A percentile compares a stretch with the other conserved stretches of the same genome.
Conservation (phyloP, 2,797 vertebrate genomes). For the Perodicticus potto region DNA sequence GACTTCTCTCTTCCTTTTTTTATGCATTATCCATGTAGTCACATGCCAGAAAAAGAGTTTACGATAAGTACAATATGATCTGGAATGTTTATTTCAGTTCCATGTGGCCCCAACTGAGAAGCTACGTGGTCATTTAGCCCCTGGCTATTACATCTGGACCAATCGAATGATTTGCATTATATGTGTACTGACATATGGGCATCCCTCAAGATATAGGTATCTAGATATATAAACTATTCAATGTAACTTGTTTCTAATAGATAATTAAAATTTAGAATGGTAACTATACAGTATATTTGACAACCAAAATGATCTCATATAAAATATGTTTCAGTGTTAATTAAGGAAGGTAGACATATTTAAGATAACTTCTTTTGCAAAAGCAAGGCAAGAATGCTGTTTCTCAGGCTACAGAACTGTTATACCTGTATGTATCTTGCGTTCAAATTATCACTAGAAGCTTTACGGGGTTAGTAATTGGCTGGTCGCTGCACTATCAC, state of each 20-base stretch:
- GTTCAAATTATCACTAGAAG: conserved; percentile 82
- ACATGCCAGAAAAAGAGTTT: neutral
- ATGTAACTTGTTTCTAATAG: neutral
- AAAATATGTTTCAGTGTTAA: neutral
- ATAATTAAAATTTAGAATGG: conserved; percentile 1
- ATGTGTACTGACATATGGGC: conserved; percentile 29
- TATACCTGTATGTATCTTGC: conserved; percentile 84
- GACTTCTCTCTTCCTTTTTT: neutral
- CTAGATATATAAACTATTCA: neutral
- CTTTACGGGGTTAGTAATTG: conserved; percentile 84
- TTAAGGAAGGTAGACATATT: neutral
- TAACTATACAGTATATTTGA: neutral
- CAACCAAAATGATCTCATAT: neutral
- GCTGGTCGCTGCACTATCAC: conserved; percentile 79
- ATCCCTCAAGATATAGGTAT: neutral
- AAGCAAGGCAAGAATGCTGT: neutral
- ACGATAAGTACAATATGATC: neutral
- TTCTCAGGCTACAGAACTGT: conserved; percentile 59
- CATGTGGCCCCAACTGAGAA: neutral
- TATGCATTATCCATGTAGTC: neutral
- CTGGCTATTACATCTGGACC: neutral
- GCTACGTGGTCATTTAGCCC: neutral
- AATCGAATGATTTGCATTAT: conserved; percentile 59
- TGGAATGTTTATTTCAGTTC: conserved; percentile 7
- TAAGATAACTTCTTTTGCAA: neutral